phyloP scores from a whole-genome alignment of 2,888 invertebrate species.

The Eupithecia insigniata region DNA sequence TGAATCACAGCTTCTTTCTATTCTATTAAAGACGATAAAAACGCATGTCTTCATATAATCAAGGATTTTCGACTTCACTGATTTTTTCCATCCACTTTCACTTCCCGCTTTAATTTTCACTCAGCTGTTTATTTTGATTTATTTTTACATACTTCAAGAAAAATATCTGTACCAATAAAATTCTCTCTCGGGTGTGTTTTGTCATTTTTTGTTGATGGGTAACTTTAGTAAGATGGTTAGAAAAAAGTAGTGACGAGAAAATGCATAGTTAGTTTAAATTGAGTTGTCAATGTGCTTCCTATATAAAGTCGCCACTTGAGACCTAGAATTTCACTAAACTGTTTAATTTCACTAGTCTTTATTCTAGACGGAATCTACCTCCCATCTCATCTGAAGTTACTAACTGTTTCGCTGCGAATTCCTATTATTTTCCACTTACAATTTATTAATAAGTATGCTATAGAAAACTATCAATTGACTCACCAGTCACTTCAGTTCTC shows the following conservation, averaged over 20 bases:
- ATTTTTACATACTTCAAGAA: not conserved
- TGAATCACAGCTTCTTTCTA: conserved; percentile 61
- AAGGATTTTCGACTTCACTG: not conserved
- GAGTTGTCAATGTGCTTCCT: conserved; percentile 46
- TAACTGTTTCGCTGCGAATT: conserved; percentile 42
- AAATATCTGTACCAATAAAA: not conserved
- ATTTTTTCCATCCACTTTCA: not conserved
- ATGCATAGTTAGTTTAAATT: conserved; percentile 1
- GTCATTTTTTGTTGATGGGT: not conserved
- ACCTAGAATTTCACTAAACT: conserved; percentile 72
- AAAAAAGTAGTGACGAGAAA: not conserved
- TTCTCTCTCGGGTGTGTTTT: not conserved
- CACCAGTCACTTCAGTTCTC: conserved; percentile 5
- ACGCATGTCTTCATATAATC: conserved; percentile 12
- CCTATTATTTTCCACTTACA: not conserved
- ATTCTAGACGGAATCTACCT: conserved; percentile 73
- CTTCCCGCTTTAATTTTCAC: conserved; percentile 8
- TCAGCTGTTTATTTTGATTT: not conserved
- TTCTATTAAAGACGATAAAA: conserved; percentile 50
- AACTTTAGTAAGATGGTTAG: not conserved
- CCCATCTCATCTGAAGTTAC: conserved; percentile 58
- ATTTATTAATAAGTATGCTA: conserved; percentile 10
- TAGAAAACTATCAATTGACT: conserved; percentile 11
- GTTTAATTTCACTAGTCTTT: conserved; percentile 75
- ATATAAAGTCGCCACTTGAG: conserved; percentile 64